phyloP scores from a whole-genome alignment of 2,888 invertebrate genomes.

The Operophtera brumata region DNA sequence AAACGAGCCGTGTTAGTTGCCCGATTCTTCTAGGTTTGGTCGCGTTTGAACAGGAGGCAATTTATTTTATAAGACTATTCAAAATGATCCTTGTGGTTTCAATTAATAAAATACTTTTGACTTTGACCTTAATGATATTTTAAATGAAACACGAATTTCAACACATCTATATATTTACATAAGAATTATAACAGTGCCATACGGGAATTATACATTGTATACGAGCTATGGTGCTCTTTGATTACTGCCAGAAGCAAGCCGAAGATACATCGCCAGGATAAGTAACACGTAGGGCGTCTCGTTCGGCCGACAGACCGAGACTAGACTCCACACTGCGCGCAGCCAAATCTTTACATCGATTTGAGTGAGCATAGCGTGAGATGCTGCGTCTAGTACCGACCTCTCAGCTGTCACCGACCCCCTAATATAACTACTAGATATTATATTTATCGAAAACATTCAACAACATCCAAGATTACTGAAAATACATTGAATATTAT shows the following conservation, averaged over 20 bases:
- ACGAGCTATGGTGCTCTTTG: constrained; percentile 61
- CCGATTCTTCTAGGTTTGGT: too few species aligned
- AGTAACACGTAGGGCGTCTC: constrained; percentile 46
- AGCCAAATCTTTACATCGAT: constrained; percentile 71
- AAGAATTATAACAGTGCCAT: constrained; percentile 78
- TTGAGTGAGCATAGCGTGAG: constrained; percentile 68
- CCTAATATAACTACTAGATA: constrained; percentile 43
- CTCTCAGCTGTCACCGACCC: constrained; percentile 47
- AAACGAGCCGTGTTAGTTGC: too few species aligned
- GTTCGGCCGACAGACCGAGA: constrained; percentile 45
- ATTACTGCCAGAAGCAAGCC: constrained; percentile 60
- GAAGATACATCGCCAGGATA: constrained; percentile 63
- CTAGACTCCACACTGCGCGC: constrained; percentile 64
- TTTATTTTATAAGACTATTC: too few species aligned
- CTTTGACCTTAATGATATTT: too few species aligned
- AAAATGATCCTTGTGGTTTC: too few species aligned
- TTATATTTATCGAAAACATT: constrained; percentile 36
- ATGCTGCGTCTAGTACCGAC: constrained; percentile 66
- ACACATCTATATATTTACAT: constrained; percentile 81
- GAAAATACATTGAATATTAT: constrained; percentile 42
- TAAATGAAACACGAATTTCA: constrained; percentile 66
- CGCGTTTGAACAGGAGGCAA: too few species aligned
- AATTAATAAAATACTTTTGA: too few species aligned
- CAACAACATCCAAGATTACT: constrained; percentile 46
- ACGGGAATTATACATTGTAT: constrained; percentile 64